Evolutionary conservation across 2,797 vertebrate genomes (phyloP).

Genomic region (Pteropus rufus): DNA sequence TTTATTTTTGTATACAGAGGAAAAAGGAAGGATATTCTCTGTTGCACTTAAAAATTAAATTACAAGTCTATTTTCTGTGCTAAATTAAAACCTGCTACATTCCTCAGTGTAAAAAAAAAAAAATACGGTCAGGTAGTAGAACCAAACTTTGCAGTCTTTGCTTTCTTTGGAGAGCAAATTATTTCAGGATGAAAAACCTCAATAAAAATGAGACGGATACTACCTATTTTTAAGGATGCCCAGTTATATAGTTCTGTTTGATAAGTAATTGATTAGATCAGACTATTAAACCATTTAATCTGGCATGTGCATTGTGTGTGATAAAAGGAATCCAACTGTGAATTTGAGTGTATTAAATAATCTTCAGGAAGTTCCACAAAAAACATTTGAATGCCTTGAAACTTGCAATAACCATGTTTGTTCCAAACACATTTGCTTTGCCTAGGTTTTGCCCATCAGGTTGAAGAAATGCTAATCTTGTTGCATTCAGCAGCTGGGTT

Average conservation of each 20-base stretch:
- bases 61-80: constrained; percentile 70
- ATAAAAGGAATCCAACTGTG: constrained; percentile 68
- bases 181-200: constrained; percentile 66
- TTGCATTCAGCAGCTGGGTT: constrained; percentile 78
- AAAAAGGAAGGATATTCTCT: constrained; percentile 68
- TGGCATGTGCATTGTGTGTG: constrained; percentile 69
- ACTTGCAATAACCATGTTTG: constrained; percentile 71
- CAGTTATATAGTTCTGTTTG: constrained; percentile 68
- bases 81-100: constrained; percentile 72
- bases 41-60: constrained; percentile 75
- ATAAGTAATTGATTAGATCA: constrained; percentile 73
- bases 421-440: constrained; percentile 77
- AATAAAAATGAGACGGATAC: constrained; percentile 64
- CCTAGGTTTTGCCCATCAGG: constrained; percentile 70
- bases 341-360: constrained; percentile 77
- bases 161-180: constrained; percentile 59
- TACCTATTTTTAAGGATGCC: constrained; percentile 59
- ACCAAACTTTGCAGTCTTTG: constrained; percentile 69
- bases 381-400: constrained; percentile 52
- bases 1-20: constrained; percentile 63
- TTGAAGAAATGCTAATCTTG: constrained; percentile 79
- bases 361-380: constrained; percentile 69
- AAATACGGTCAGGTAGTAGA: constrained; percentile 56
- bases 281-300: constrained; percentile 73
- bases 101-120: constrained; percentile 60